Conservation (phyloP, 2,113 vertebrate species). For the Callionymus lyra region DNA sequence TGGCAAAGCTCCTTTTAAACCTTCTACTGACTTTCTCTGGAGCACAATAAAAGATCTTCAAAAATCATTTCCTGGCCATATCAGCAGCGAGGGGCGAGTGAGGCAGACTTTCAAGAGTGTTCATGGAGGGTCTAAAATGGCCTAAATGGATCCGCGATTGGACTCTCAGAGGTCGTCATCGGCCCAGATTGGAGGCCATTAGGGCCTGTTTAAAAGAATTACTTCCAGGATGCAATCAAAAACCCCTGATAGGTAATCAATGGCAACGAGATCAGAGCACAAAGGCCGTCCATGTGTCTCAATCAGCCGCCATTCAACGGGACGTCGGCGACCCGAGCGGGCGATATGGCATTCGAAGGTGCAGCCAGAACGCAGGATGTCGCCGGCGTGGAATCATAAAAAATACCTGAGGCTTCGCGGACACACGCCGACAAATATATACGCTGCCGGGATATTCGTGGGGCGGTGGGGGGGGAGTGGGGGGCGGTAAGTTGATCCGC, state of each 20-base stretch:
- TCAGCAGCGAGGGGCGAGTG: slow-evolving; percentile 23
- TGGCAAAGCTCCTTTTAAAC: no score
- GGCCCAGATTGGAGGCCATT: slow-evolving; percentile 65
- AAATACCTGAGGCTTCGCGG: slow-evolving; percentile 18
- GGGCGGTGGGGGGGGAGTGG: no score
- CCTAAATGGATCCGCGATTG: slow-evolving; percentile 65
- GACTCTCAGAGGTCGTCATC: slow-evolving; percentile 64
- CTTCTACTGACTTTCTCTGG: no score
- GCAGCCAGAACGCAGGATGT: slow-evolving; percentile 9
- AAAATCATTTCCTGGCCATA: no score
- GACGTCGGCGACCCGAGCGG: slow-evolving; percentile 55
- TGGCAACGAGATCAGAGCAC: slow-evolving; percentile 67
- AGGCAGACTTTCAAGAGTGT: slow-evolving; percentile 41
- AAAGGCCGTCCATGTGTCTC: slow-evolving; percentile 63
- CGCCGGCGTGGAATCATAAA: slow-evolving; percentile 15
- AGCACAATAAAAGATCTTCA: slow-evolving; percentile 9
- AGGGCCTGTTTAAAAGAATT: slow-evolving; percentile 72
- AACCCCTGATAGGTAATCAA: slow-evolving; percentile 72
- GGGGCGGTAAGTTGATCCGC: slow-evolving; percentile 33
- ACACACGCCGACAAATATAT: slow-evolving; percentile 9
- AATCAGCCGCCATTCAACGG: slow-evolving; percentile 64
- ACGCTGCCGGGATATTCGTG: no score
- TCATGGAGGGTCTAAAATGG: slow-evolving; percentile 56
- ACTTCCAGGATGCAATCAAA: slow-evolving; percentile 71
- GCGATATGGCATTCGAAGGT: slow-evolving; percentile 33